These are phyloP conservation scores for Ancistrus triradiatus DNA, from an alignment of 2,113 vertebrate species.

Conservation along the genomic window DNA sequence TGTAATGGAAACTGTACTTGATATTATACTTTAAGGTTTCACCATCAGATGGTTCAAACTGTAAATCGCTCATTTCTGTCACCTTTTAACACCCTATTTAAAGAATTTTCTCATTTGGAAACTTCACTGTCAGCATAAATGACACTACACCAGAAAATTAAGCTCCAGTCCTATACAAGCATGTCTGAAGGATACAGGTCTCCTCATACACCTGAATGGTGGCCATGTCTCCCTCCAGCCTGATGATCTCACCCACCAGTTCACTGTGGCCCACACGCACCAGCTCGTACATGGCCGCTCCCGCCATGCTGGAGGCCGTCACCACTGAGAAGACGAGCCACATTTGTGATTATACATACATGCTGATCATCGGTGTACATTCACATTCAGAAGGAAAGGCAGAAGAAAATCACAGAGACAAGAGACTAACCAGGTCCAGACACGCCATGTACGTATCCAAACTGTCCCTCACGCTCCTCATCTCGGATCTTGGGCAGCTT, in stretches of 20 bases:
- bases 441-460: constrained; percentile 93
- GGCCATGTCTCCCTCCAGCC: constrained; percentile 94
- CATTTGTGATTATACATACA: background rate
- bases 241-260: constrained; percentile 95
- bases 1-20: too few species aligned
- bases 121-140: too few species aligned
- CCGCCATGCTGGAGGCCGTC: constrained; percentile 89
- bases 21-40: too few species aligned
- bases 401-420: too few species aligned
- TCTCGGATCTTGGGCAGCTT: constrained; percentile 90
- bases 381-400: too few species aligned
- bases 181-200: constrained; percentile 94
- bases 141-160: too few species aligned
- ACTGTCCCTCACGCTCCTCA: constrained; percentile 84
- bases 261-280: constrained; percentile 94
- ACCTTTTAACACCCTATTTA: too few species aligned
- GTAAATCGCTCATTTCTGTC: too few species aligned
- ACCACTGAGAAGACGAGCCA: constrained; percentile 75
- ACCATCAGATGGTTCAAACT: too few species aligned
- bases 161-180: too few species aligned
- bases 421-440: constrained; percentile 84
- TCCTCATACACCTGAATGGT: constrained; percentile 99
- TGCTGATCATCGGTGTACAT: too few species aligned
- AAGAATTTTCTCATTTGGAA: too few species aligned
- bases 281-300: constrained; percentile 97